Conservation (phyloP, 1,140 invertebrate species). For the Heliconius hermathena region DNA sequence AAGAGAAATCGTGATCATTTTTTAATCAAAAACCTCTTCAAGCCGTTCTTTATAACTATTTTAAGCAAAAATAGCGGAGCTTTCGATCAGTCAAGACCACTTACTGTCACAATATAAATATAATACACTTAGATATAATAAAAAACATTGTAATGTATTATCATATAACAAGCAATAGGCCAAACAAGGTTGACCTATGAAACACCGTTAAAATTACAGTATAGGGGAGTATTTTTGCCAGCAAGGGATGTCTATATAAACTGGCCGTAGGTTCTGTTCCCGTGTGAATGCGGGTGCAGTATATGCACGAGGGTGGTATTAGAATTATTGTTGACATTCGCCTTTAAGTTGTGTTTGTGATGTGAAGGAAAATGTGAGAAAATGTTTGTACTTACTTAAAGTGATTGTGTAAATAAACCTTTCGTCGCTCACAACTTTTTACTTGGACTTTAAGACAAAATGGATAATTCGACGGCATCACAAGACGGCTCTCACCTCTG, state of each 20-base stretch:
- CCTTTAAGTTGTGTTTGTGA: background rate
- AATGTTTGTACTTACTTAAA: background rate
- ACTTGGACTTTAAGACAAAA: no score
- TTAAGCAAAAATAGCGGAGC: background rate
- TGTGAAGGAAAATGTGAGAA: background rate
- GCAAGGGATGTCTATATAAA: background rate
- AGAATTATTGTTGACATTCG: conserved; percentile 16
- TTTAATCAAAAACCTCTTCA: background rate
- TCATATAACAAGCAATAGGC: conserved; percentile 18
- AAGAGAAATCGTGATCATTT: no score
- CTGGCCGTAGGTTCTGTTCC: conserved; percentile 28
- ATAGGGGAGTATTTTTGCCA: conserved; percentile 33
- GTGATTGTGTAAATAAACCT: background rate
- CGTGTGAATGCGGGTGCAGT: conserved; percentile 40
- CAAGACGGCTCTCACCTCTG: no score
- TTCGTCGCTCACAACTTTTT: background rate
- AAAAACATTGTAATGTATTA: conserved; percentile 41
- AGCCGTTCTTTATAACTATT: background rate
- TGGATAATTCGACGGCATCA: no score
- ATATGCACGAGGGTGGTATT: conserved; percentile 14
- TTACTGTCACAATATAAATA: conserved; percentile 40
- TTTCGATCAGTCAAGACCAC: conserved; percentile 39
- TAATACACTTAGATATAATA: conserved; percentile 32
- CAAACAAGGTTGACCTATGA: background rate
- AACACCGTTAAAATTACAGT: conserved; percentile 23